Percentiles rank a stretch among this genome's conserved stretches.
phyloP scores from a whole-genome alignment of 2,797 vertebrate species.

The Rhyacichthys aspro region DNA sequence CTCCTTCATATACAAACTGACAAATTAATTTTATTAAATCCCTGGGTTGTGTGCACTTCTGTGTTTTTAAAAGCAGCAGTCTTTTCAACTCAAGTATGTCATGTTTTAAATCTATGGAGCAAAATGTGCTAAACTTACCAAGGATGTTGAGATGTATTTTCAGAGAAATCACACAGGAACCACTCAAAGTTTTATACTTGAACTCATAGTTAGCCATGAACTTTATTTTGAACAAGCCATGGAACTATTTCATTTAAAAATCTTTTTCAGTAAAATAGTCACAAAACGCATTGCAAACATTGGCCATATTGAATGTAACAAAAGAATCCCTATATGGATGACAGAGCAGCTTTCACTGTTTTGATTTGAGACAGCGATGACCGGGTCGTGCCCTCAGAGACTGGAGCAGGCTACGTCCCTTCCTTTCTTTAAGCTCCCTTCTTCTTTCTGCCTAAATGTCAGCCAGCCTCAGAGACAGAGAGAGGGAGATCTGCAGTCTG shows the following conservation, averaged over 20 bases:
- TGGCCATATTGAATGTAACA: constrained; percentile 12
- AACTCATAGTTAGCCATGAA: background rate
- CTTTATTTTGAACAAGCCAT: background rate
- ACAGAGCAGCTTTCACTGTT: constrained; percentile 54
- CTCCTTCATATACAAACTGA: background rate
- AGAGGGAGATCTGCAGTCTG: constrained; percentile 59
- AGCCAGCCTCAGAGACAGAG: constrained; percentile 58
- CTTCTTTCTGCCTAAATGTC: constrained; percentile 72
- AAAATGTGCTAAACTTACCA: background rate
- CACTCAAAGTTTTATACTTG: background rate
- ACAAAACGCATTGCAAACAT: background rate
- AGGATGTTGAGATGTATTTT: background rate
- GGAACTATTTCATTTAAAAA: background rate
- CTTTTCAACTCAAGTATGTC: constrained; percentile 7
- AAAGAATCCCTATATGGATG: constrained; percentile 33
- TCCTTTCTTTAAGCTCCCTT: constrained; percentile 65
- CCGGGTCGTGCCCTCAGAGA: constrained; percentile 64
- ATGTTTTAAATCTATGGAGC: constrained; percentile 4
- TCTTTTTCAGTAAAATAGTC: background rate
- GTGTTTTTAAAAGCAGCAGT: constrained; percentile 2
- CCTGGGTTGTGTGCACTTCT: background rate
- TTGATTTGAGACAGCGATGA: constrained; percentile 58
- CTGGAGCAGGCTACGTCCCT: constrained; percentile 41
- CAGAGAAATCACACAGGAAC: background rate
- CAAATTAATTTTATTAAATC: background rate